phyloP scores from a whole-genome alignment of 2,888 invertebrate species.

The Pelosia muscerda region DNA sequence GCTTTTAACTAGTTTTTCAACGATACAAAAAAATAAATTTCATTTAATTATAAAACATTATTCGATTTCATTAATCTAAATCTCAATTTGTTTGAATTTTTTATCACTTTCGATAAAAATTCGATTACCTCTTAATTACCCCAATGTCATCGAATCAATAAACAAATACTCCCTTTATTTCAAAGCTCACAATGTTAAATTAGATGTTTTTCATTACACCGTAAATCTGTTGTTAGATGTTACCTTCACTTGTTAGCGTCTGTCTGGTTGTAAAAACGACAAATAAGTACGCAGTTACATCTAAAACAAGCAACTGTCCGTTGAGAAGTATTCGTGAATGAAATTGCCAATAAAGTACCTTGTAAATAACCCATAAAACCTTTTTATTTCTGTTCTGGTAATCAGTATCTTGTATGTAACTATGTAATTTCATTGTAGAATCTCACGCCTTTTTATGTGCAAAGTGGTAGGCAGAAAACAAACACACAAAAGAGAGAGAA shows the following conservation, averaged over 20 bases:
- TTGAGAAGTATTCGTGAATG: constrained; percentile 4
- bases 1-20: no score
- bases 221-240: constrained; percentile 7
- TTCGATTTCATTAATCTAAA: no score
- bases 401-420: neutral
- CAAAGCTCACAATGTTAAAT: constrained; percentile 8
- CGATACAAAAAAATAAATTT: no score
- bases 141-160: neutral
- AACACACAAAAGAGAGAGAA: neutral
- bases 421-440: neutral
- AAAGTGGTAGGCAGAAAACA: neutral
- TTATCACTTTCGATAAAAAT: neutral
- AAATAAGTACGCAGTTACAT: constrained; percentile 8
- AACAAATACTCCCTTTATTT: neutral
- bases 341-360: constrained; percentile 1
- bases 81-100: no score
- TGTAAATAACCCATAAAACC: constrained; percentile 8
- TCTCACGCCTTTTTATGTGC: neutral
- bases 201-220: constrained; percentile 4
- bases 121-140: neutral
- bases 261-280: neutral
- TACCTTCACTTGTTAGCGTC: neutral
- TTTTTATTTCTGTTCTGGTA: constrained; percentile 9
- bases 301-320: constrained; percentile 6
- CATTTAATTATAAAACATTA: no score